phyloP scores from a whole-genome alignment of 2,797 vertebrate species.

The Neostethus bicornis region DNA sequence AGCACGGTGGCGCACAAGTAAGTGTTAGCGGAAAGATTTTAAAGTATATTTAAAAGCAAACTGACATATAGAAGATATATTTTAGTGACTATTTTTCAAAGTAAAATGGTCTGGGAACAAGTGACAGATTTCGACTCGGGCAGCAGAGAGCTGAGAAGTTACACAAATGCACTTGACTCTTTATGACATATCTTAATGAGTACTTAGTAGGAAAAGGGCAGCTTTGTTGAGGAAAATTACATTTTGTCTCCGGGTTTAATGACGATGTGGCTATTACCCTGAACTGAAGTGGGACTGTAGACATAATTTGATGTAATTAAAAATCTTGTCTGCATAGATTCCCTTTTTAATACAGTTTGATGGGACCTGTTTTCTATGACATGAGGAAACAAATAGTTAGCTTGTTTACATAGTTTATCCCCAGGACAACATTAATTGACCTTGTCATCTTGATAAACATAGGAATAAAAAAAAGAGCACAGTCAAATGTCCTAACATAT shows the following conservation, averaged over 20 bases:
- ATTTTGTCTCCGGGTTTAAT: slow-evolving; percentile 48
- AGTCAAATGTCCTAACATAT: too few species aligned
- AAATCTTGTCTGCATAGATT: slow-evolving; percentile 27
- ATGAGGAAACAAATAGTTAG: slow-evolving; percentile 8
- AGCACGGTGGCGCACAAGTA: too few species aligned
- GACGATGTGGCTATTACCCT: slow-evolving; percentile 45
- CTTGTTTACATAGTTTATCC: slow-evolving; percentile 1
- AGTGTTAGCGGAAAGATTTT: too few species aligned
- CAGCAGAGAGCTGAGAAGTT: slow-evolving; percentile 15
- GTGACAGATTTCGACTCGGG: slow-evolving; percentile 1
- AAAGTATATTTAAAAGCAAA: too few species aligned
- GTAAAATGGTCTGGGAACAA: slow-evolving; percentile 20
- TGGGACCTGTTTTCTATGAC: slow-evolving; percentile 30
- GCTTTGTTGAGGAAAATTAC: slow-evolving; percentile 22
- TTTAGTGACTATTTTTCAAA: too few species aligned
- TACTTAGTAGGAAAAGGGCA: slow-evolving; percentile 31
- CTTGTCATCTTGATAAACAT: too few species aligned
- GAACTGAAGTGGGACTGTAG: slow-evolving; percentile 15
- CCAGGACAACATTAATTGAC: too few species aligned
- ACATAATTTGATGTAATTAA: slow-evolving; percentile 63
- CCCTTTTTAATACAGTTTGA: slow-evolving; percentile 36
- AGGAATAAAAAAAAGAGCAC: not conserved
- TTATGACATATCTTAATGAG: slow-evolving; percentile 43
- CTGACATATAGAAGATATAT: too few species aligned
- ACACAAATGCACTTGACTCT: slow-evolving; percentile 30